Conservation (phyloP, 2,888 invertebrate genomes). For the Zhuqinia jingwanae region DNA sequence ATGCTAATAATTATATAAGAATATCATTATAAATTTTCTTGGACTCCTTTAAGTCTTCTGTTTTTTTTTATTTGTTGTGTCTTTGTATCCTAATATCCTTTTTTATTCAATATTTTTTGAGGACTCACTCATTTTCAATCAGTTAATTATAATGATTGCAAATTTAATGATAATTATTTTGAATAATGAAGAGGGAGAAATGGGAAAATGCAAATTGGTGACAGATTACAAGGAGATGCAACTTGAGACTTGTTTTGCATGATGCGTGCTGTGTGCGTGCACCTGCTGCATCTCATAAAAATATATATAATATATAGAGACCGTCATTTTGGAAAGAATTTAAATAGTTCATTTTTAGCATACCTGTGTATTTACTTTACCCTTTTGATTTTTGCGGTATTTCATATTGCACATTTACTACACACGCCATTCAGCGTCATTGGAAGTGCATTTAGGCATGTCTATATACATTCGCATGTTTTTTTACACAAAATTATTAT, state of each 20-base stretch:
- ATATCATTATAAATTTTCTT: too few relatives aligned
- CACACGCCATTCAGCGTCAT: too few relatives aligned
- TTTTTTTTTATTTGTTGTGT: not conserved
- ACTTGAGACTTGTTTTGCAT: not conserved
- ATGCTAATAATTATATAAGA: not conserved
- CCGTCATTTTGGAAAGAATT: not conserved
- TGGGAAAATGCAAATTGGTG: conserved; percentile 55
- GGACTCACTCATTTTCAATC: conserved; percentile 31
- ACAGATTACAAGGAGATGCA: conserved; percentile 45
- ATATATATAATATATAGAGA: too few relatives aligned
- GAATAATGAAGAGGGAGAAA: conserved; percentile 38
- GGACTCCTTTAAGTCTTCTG: too few relatives aligned
- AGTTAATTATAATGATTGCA: conserved; percentile 41
- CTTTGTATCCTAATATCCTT: too few relatives aligned
- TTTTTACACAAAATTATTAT: too few relatives aligned
- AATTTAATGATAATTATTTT: conserved; percentile 38
- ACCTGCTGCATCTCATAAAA: not conserved
- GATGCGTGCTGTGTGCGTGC: not conserved
- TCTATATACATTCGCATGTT: too few relatives aligned
- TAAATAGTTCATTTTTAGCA: conserved; percentile 20
- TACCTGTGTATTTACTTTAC: not conserved
- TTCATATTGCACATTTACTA: too few relatives aligned
- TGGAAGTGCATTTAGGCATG: too few relatives aligned
- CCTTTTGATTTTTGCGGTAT: too few relatives aligned
- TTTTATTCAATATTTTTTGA: conserved; percentile 6